Evolutionary conservation across 1,140 invertebrate species (phyloP), one percentile per base, ranked within the genome.

Genomic region (Bombus vancouverensis): DNA sequence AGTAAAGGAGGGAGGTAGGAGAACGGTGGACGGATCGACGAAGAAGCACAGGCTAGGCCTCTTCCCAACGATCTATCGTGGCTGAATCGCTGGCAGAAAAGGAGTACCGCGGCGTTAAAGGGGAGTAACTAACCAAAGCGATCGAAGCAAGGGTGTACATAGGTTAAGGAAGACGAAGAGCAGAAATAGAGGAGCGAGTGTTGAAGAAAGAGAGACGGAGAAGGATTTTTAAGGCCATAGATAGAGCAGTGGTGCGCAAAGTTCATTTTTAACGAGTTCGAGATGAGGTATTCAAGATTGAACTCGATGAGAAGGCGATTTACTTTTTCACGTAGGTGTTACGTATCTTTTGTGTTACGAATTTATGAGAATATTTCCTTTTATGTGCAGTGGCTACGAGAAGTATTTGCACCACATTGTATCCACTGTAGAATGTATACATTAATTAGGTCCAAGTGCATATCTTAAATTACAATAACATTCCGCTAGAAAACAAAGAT

Each of bases 61-160:
- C 75, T 65, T 62, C 37, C 13, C 66, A 81, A 79, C 88, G 85
- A 90, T 90, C 89, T 89, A 89, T 90, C 88, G 81, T 68, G 79
- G 78, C n/a, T 15, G 78, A 86, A 89, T 87, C 88, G 74, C 82
- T 78, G 81, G 47, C 44, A 81, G 80, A 76, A 88, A 75, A 88
- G 70, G 79, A 72, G 85, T 80, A 83, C 76, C 84, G 73, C 81
- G 81, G 89, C 75, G 88, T 90, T 89, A 89, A 89, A 89, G 89
- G 73, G 77, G 85, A 87, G 81, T 87, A 90, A 89, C 88, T 70
- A 65, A 37, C 53, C 73, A 59, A 82, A 72, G 74, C 47, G 80
- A 71, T 66, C n/a, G 62, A 44, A 53, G 12, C 32, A 28, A n/a
- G 77, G 77, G 37, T 53, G 47, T 28, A 71, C 62, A 28, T 62